Evolutionary conservation across 2,888 invertebrate genomes (phyloP), one percentile per base, ranked within the genome.

Genomic region (Campoplex capitator): DNA sequence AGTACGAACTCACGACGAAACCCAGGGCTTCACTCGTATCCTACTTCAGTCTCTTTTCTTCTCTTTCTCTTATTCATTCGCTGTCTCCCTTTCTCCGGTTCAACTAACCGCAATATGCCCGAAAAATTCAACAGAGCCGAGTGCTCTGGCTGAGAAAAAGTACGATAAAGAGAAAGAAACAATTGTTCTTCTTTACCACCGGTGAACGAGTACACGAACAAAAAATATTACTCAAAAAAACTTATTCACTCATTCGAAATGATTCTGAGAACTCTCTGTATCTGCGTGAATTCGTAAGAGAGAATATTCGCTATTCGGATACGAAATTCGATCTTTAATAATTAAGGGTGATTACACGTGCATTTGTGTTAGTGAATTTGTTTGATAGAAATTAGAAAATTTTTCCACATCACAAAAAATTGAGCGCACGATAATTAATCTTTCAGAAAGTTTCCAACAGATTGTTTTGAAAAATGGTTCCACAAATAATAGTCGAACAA

Each of bases 21-120:
- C 45, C 35, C 83, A 77, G 80, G 83, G 79, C 76, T 85, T 85
- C 80, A 42, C 80, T 80, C 65, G 62, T 56, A 81, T 81, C 65
- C 56, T 45, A 85, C 67, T 70, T 42, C 51, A 38, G 68, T 68
- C 35, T 13, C 84, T 70, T 58, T 74, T 68, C 18, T 62, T 32
- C 70, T 84, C 67, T 38, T 58, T 42, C 70, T 28, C 48, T 45
- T 38, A 35, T 38, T 38, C 38, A 38, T 38, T 38, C 38, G 6
- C 38, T 38, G 38, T 38, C 73, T 32, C 11, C n/a, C 35, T 7
- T 65, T 7, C 65, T 35, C 67, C 35, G 8, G 11, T 32, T 48
- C 7, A 11, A 62, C n/a, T 42, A 35, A 75, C 73, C 62, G 48
- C 65, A 74, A 38, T 68, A 77, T 28, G 51, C 70, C 80, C 77